Base-by-base conservation (phyloP, 2,113 vertebrate genomes). In the Tetrax tetrax region DNA sequence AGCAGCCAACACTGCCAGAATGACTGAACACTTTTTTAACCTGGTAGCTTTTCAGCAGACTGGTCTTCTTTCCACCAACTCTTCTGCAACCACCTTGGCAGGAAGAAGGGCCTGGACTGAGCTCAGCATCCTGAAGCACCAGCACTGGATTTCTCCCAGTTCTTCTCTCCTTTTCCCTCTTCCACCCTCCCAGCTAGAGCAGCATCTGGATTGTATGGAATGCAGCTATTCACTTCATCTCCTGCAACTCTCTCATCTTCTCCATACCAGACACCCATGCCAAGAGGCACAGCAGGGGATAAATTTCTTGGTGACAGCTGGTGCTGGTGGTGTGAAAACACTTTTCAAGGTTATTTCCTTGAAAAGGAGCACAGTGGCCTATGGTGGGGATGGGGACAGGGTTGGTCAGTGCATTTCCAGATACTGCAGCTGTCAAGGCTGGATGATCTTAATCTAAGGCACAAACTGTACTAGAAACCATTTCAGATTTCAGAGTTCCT, bases 51-150 rank as follows among this genome's bases (percentile, higher is more conserved):
- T 90, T 68, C 28, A 37, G n/a, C 14, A 76, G 33, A 6, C 31
- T 69, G 37, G 13, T 63, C 23, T 54, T 89, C 8, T 59, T 71
- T 33, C 21, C 41, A 33, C 47, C 14, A 60, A 20, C 22, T 5
- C 6, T 78, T 50, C 63, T 29, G 28, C 25, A 68, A 15, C 4
- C 7, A 63, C 7, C 5, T 4, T 37, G 50, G 33, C 0, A 1
- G 33, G 27, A 77, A 43, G 23, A 84, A 69, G 31, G 35, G 23
- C 11, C 14, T 31, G 25, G 28, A 53, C 27, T 57, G 29, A 85
- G 27, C 14, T 79, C 60, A 83, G 25, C 37, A 48, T 61, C 69
- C 41, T 77, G 59, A 64, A 51, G 10, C 29, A 27, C n/a, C 38
- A 48, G 17, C 38, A n/a, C 5, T 47, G 23, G 6, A 2, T 91